Evolutionary conservation across 2,113 vertebrate species (phyloP), one percentile per base, ranked within the genome.

Genomic region (Daubentonia madagascariensis): DNA sequence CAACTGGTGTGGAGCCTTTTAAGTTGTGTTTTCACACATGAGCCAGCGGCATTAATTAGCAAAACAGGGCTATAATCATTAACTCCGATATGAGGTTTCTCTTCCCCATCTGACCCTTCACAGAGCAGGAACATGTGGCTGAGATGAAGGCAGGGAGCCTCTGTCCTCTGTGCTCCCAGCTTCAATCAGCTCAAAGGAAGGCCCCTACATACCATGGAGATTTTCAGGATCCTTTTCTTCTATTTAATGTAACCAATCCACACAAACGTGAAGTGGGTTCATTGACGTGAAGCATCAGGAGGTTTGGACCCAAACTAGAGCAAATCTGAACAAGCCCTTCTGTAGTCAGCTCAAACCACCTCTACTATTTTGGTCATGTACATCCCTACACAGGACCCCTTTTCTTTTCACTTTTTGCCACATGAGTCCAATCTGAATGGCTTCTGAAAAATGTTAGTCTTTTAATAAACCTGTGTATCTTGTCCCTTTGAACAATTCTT

Each of bases 11-110:
- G 79, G 72, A 98, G 94, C 16, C 76, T 98, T 98, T 98, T 86
- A 96, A 96, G 87, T 93, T 95, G 35, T 22, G 72, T 96, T 94
- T 98, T 94, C 76, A 95, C 45, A 83, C 96, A 95, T 96, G 96
- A 98, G 45, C 96, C 88, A 95, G 35, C 95, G 86, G 50, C 86
- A 96, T 78, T 98, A 98, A 98, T 98, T 97, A 98, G 92, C 67
- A 52, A 89, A 95, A 91, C 61, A 59, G 20, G 80, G 50, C 65
- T 91, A 3, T 96, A 95, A 75, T 97, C 98, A 96, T 98, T 98
- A 98, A 93, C 96, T 96, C 87, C 90, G 73, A 97, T 78, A 28
- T 35, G 43, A 84, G 79, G 5, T 79, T 94, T 80, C 75, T 78
- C 20, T 87, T 91, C 25, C 45, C 32, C 45, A 17, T 18, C 70